These are phyloP conservation scores for Cuniculus paca DNA, from an alignment of 2,797 vertebrate genomes.

Conservation along the genomic window DNA sequence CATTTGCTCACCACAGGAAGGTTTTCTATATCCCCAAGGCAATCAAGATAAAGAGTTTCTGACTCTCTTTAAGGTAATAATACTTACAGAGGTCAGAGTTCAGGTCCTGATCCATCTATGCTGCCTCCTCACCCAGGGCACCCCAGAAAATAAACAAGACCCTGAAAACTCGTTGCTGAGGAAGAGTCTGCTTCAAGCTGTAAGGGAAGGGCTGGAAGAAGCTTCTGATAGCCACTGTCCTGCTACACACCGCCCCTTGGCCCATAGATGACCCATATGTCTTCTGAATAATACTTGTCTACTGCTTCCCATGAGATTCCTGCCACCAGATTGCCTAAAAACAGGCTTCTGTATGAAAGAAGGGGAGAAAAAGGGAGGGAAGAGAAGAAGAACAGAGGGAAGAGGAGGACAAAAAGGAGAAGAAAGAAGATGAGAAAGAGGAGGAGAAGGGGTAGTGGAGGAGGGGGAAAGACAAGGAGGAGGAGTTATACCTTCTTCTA, in stretches of 20 bases:
- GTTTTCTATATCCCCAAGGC: neutral
- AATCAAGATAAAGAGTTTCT: neutral
- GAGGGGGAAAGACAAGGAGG: neutral
- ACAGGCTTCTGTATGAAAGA: neutral
- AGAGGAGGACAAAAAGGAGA: no score
- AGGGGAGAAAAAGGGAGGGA: rapidly evolving
- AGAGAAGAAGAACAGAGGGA: no score
- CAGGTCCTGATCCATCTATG: neutral
- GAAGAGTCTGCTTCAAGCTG: neutral
- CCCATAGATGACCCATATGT: neutral
- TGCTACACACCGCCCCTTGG: neutral
- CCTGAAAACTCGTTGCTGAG: neutral
- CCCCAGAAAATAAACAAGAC: neutral
- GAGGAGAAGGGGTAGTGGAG: no score
- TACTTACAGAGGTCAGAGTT: neutral
- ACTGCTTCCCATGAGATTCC: neutral
- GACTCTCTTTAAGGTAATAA: neutral
- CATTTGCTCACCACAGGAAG: neutral
- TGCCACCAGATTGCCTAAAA: neutral
- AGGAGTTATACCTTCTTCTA: neutral
- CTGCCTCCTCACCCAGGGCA: neutral
- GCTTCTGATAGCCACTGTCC: neutral
- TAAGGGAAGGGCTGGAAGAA: neutral
- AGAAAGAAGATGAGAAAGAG: neutral
- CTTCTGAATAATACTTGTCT: neutral